Percentiles rank a stretch among this genome's conserved stretches.
These are phyloP conservation scores for Drosophila picticornis DNA, from an alignment of 2,888 invertebrate genomes.

Conservation along the genomic window DNA sequence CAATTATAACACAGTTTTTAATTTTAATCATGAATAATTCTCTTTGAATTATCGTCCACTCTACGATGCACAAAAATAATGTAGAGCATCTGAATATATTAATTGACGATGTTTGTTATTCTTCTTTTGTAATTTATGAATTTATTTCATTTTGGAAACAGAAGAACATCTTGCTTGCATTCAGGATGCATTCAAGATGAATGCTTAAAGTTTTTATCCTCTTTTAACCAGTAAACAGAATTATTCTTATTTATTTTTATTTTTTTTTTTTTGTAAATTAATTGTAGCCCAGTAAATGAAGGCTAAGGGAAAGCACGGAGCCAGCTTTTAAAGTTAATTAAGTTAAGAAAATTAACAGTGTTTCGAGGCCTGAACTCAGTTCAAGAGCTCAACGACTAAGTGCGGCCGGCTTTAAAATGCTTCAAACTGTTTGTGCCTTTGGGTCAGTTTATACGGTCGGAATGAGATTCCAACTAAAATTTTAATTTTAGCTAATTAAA, in stretches of 20 bases:
- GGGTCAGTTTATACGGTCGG: constrained; percentile 12
- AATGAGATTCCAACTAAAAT: constrained; percentile 37
- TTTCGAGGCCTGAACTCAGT: constrained; percentile 11
- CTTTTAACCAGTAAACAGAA: not conserved
- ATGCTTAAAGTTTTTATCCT: not conserved
- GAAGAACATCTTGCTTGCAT: not conserved
- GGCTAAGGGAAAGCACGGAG: not conserved
- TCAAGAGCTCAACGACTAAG: constrained; percentile 12
- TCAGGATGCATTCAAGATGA: not conserved
- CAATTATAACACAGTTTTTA: constrained; percentile 39
- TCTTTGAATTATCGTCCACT: not conserved
- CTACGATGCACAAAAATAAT: not conserved
- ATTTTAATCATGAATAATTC: constrained; percentile 11
- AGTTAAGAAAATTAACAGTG: constrained; percentile 42
- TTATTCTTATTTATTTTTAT: not conserved
- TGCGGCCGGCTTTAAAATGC: constrained; percentile 5
- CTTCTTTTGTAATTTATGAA: not conserved
- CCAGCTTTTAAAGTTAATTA: constrained; percentile 49
- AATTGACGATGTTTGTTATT: not conserved
- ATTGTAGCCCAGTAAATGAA: constrained; percentile 19
- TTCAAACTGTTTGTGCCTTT: constrained; percentile 33
- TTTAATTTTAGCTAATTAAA: constrained; percentile 60
- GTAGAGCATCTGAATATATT: not conserved
- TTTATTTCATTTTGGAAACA: not conserved
- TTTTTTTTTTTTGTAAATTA: constrained; percentile 3